These are phyloP conservation scores for Channa argus DNA, from an alignment of 2,113 vertebrate species.

Conservation along the genomic window DNA sequence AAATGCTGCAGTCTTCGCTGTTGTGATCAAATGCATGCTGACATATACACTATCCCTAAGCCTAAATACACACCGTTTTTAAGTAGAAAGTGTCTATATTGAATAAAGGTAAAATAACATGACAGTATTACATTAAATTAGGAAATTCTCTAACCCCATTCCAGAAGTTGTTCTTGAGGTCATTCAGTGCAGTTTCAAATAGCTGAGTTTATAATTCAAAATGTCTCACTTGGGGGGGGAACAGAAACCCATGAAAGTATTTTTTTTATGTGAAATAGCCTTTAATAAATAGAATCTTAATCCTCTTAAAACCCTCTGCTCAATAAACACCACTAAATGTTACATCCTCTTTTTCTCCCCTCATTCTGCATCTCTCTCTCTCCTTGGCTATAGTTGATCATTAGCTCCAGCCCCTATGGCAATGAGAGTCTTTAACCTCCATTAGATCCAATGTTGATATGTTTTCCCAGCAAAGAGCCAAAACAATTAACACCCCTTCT, in stretches of 20 bases:
- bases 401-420: constrained; percentile 77
- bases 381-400: constrained; percentile 81
- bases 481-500: constrained; percentile 91
- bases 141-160: constrained; percentile 11
- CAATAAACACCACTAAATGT: constrained; percentile 58
- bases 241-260: constrained; percentile 12
- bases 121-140: constrained; percentile 7
- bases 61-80: constrained; percentile 50
- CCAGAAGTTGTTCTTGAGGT: constrained; percentile 47
- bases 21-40: constrained; percentile 24
- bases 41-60: constrained; percentile 19
- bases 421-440: constrained; percentile 83
- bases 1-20: constrained; percentile 25
- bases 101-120: constrained; percentile 22
- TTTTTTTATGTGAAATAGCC: constrained; percentile 44
- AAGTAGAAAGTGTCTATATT: constrained; percentile 6
- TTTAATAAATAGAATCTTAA: constrained; percentile 64
- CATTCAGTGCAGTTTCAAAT: constrained; percentile 17
- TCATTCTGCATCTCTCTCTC: constrained; percentile 39
- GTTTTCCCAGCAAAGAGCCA: constrained; percentile 89
- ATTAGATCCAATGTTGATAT: constrained; percentile 89
- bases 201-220: constrained; percentile 27
- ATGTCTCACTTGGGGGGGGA: constrained; percentile 33
- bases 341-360: constrained; percentile 34
- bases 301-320: constrained; percentile 70